phyloP scores from a whole-genome alignment of 2,113 vertebrate genomes.

The Cacatua alba region DNA sequence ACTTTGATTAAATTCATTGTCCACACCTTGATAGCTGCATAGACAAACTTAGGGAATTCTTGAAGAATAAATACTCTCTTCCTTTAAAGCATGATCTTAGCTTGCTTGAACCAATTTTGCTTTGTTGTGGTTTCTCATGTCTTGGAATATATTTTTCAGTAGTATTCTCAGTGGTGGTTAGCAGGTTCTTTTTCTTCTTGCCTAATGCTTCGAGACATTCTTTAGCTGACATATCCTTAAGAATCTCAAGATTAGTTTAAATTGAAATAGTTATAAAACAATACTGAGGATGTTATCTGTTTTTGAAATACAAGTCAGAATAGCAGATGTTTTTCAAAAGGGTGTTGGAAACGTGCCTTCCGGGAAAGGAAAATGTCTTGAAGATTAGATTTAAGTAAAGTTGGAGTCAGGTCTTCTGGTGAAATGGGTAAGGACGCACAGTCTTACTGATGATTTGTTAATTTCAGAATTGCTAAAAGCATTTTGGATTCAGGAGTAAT shows the following conservation, averaged over 20 bases:
- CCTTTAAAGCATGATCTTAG: not conserved
- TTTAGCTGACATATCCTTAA: not conserved
- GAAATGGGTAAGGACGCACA: not conserved
- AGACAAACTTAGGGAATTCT: not conserved
- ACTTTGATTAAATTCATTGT: not conserved
- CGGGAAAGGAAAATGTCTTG: not conserved
- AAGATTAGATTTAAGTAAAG: not conserved
- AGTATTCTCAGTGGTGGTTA: not conserved
- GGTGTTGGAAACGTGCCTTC: not conserved
- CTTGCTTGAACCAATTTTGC: not conserved
- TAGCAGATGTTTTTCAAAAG: not conserved
- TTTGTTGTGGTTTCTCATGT: not conserved
- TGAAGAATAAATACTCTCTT: not conserved
- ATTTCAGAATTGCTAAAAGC: not conserved
- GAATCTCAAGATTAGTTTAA: not conserved
- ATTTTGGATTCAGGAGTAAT: not conserved
- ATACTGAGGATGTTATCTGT: not conserved
- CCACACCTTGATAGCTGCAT: not conserved
- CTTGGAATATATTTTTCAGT: not conserved
- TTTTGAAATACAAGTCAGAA: not conserved
- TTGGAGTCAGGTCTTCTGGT: not conserved
- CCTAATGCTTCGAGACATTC: not conserved
- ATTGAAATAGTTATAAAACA: not conserved
- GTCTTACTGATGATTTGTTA: not conserved
- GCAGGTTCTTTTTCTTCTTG: not conserved